A percentile compares a stretch with the other conserved stretches of the same genome.
Conservation (phyloP, 2,888 invertebrate species). For the Orthonevra nobilis region DNA sequence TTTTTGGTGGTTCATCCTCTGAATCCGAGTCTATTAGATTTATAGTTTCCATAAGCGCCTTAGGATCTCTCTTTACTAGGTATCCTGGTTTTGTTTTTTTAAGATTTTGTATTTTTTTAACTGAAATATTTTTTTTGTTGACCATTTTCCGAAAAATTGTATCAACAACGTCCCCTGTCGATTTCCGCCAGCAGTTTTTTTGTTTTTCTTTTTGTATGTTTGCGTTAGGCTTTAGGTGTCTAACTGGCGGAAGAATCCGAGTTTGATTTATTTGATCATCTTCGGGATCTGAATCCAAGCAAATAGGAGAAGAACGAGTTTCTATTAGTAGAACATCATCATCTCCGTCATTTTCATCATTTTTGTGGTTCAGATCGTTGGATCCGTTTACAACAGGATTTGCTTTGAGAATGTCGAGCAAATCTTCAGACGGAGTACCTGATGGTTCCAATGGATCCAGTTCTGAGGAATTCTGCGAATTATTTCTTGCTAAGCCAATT, state of each 20-base stretch:
- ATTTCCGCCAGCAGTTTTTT: slow-evolving; percentile 29
- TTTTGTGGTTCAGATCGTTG: neutral
- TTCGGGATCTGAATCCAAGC: slow-evolving; percentile 73
- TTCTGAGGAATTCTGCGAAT: slow-evolving; percentile 18
- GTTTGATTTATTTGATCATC: slow-evolving; percentile 48
- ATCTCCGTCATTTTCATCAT: slow-evolving; percentile 15
- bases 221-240: neutral
- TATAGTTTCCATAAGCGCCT: slow-evolving; percentile 57
- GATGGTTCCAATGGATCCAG: slow-evolving; percentile 37
- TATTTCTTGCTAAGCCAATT: slow-evolving; percentile 18
- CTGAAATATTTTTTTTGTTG: slow-evolving; percentile 43
- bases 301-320: slow-evolving; percentile 73
- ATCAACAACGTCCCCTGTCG: slow-evolving; percentile 29
- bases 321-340: slow-evolving; percentile 74
- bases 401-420: neutral
- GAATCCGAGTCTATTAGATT: slow-evolving; percentile 56
- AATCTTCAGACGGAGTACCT: neutral
- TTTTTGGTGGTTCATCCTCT: slow-evolving; percentile 23
- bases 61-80: slow-evolving; percentile 49
- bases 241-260: slow-evolving; percentile 1
- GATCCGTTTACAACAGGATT: slow-evolving; percentile 10
- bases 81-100: slow-evolving; percentile 11
- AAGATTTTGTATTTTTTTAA: slow-evolving; percentile 17
- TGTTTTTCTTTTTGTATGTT: slow-evolving; percentile 1
- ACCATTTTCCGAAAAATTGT: slow-evolving; percentile 35